Base-by-base conservation (phyloP, 2,888 invertebrate genomes). In the Protophormia terraenovae region DNA sequence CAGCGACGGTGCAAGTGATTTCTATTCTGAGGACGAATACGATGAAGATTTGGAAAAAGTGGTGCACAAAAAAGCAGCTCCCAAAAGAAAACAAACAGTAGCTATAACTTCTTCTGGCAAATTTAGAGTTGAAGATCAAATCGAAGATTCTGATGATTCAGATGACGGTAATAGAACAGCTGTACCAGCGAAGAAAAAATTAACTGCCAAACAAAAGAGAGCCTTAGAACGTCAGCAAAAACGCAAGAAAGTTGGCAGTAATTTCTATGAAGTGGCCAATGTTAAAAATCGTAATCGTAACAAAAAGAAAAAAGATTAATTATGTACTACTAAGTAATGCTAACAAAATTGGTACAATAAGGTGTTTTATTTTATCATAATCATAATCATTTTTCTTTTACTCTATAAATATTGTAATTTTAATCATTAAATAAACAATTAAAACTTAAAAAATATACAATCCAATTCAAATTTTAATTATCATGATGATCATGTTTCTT, bases 201-300 rank as follows among this genome's bases (percentile, higher is more conserved):
- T 96, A 69, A 97, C 96, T 1, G 96, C 97, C 58, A 97, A 96
- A 92, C 95, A 97, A 90, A 94, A 95, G 87, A 94, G 97, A 87
- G 95, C 96, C 0, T 87, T 95, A 2, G 97, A 97, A 86, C 94
- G 97, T 87, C 94, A 95, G 12, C 94, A 94, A 87, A 96, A 96
- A 88, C 94, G 96, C 12, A 96, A 96, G 91, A 97, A 97, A 90
- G 95, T 96, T 83, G 97, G 97, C 88, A 97, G 96, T 91, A 96
- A 97, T 93, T 97, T 97, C 91, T 97, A 97, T 92, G 97, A 97
- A 94, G 95, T 96, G 35, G 94, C 96, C 10, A 97, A 98, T 94
- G 97, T 97, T 72, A 97, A 97, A 92, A 97, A 97, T 92, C 95
- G 96, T 88, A 97, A 97, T 93, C 95, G 96, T 87, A 95, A 95